Evolutionary conservation across 1,140 invertebrate species (phyloP), one percentile per base, ranked within the genome.

Genomic region (Trachymyrmex cornetzi): DNA sequence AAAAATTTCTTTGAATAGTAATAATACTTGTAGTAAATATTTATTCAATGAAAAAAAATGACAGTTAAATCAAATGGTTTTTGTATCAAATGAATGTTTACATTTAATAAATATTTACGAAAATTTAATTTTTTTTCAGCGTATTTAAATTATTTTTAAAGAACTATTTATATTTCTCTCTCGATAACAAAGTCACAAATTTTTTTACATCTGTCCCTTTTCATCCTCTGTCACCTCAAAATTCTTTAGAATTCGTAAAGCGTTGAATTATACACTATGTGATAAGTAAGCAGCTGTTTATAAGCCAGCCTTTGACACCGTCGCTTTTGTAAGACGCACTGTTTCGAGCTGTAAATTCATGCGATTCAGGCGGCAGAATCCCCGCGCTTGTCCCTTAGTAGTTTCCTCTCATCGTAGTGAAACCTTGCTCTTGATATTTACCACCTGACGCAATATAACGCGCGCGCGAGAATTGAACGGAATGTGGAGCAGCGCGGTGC

Each of bases 391-490:
- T 80, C 48, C 16, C 30, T n/a, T 22, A 44, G 27, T 24, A 57
- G 67, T 59, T 53, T 48, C 16, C 67, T 63, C 38, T 48, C 38
- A 55, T 59, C 24, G 7, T 3, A n/a, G 4, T 3, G 27, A 44
- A 75, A 84, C 38, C 82, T 64, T 79, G 82, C 82, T 79, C 72
- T 67, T 85, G 82, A 79, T 79, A 79, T 22, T 71, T 61, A 24
- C 64, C 55, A 69, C 38, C 77, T 55, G 82, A 85, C 53, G 71
- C 88, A 87, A 90, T 89, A 87, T 89, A 87, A 85, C 81, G 66
- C 66, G 59, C 11, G 55, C 14, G 12, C 53, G 30, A 11, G 66
- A 71, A 71, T 74, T 53, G 0, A 12, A 19, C 55, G 38, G 44
- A 48, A 82, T 82, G 69, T 74, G 67, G 63, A 77, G 27, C 72